Evolutionary conservation across 30 jellyfish, hydroid and myxozoan genomes (phyloP).

Genomic region (Rhopilema esculentum): DNA sequence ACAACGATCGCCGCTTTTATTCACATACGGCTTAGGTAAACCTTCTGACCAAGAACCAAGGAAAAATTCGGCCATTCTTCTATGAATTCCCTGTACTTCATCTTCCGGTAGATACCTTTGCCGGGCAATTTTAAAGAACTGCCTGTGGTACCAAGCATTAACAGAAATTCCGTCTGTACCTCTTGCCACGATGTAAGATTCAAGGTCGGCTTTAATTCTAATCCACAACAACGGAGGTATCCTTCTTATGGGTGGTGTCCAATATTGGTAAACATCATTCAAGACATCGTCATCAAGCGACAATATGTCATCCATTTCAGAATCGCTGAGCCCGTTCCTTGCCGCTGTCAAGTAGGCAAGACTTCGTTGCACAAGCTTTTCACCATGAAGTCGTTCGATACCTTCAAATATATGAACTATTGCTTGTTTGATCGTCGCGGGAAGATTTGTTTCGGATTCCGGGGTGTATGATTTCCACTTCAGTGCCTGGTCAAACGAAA

Average conservation of each 20-base stretch:
- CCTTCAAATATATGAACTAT: slow-evolving; percentile 70
- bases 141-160: slow-evolving; percentile 91
- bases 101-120: slow-evolving; percentile 68
- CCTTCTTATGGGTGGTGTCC: slow-evolving; percentile 94
- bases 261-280: slow-evolving; percentile 91
- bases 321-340: slow-evolving; percentile 83
- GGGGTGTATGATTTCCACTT: slow-evolving; percentile 83
- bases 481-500: slow-evolving; percentile 78
- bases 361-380: slow-evolving; percentile 63
- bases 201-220: slow-evolving; percentile 77
- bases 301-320: slow-evolving; percentile 83
- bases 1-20: slow-evolving; percentile 63
- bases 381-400: slow-evolving; percentile 83
- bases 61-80: slow-evolving; percentile 67
- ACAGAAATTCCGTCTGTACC: slow-evolving; percentile 81
- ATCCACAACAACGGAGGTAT: slow-evolving; percentile 92
- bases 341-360: slow-evolving; percentile 91
- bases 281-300: slow-evolving; percentile 88
- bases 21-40: slow-evolving; percentile 61
- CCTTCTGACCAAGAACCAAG: slow-evolving; percentile 86
- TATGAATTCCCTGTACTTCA: slow-evolving; percentile 42
- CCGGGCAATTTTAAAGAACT: slow-evolving; percentile 85
- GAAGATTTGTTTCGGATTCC: slow-evolving; percentile 46
- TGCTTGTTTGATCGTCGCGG: slow-evolving; percentile 55
- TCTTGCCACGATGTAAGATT: slow-evolving; percentile 78